Evolutionary conservation across 1,140 invertebrate species (phyloP).

Genomic region (Copidosoma floridanum): DNA sequence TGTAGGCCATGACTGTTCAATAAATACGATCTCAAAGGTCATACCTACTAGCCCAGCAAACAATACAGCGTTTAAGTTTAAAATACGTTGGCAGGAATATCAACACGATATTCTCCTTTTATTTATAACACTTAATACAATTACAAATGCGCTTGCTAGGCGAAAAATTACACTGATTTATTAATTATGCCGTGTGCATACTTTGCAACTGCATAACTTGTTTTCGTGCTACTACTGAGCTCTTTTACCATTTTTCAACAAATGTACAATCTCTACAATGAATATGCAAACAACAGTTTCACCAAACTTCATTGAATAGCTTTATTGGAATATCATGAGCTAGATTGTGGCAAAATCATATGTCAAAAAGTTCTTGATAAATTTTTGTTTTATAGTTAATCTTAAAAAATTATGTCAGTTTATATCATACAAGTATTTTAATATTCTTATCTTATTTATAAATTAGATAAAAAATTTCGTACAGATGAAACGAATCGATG

Average conservation of each 20-base stretch:
- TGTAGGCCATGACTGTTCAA: slow-evolving; percentile 17
- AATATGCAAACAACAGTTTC: not conserved
- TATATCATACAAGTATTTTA: not conserved
- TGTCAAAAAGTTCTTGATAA: not conserved
- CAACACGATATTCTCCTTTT: too few species aligned
- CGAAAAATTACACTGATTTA: slow-evolving; percentile 12
- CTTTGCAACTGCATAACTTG: slow-evolving; percentile 7
- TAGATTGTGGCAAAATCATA: slow-evolving; percentile 5
- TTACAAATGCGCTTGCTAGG: slow-evolving; percentile 14
- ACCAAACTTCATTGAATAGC: too few species aligned
- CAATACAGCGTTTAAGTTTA: slow-evolving; percentile 2
- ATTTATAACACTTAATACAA: slow-evolving; percentile 19
- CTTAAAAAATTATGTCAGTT: not conserved
- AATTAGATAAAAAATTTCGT: too few species aligned
- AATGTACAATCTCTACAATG: slow-evolving; percentile 21
- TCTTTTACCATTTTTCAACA: slow-evolving; percentile 15
- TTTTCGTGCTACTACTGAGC: not conserved
- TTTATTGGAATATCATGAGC: slow-evolving; percentile 9
- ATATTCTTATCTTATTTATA: not conserved
- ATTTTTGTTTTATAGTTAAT: not conserved
- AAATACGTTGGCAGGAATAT: not conserved
- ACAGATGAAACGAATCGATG: too few species aligned
- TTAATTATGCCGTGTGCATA: slow-evolving; percentile 12
- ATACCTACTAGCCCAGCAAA: not conserved
- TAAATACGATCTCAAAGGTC: slow-evolving; percentile 9